These are phyloP conservation scores for Agelastica alni DNA, from an alignment of 2,888 invertebrate genomes.

Conservation along the genomic window DNA sequence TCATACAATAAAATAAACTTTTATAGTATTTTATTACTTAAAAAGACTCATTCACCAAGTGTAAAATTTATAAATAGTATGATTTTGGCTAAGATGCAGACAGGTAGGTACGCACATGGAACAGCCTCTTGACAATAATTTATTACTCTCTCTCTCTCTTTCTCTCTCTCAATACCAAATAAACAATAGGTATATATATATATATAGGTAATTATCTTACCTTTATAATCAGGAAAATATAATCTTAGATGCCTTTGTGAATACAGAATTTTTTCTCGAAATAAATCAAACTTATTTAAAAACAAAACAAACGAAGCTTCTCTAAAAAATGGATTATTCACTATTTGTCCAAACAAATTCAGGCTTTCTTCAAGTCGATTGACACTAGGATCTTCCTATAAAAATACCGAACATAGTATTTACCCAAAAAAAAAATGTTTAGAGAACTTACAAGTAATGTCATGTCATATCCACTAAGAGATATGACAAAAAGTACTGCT, in stretches of 20 bases:
- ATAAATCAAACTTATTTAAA: slow-evolving; percentile 68
- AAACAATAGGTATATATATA: no score
- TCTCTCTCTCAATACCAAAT: no score
- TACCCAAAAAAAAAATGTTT: neutral
- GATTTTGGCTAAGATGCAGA: no score
- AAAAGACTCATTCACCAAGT: no score
- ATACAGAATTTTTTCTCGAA: slow-evolving; percentile 66
- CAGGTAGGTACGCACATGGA: no score
- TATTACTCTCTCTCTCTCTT: no score
- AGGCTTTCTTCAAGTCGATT: slow-evolving; percentile 68
- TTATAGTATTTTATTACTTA: no score
- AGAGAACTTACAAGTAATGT: slow-evolving; percentile 58
- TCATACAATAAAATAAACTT: no score
- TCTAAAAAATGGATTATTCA: slow-evolving; percentile 67
- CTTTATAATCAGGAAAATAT: slow-evolving; percentile 65
- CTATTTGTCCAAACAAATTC: slow-evolving; percentile 66
- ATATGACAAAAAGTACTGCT: slow-evolving; percentile 67
- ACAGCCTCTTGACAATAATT: no score
- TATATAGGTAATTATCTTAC: no score
- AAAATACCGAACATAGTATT: slow-evolving; percentile 17
- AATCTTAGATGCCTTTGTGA: slow-evolving; percentile 65
- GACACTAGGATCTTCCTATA: slow-evolving; percentile 64
- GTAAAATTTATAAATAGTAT: no score
- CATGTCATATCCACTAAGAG: slow-evolving; percentile 70
- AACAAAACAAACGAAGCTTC: slow-evolving; percentile 67